Evolutionary conservation across 1,140 invertebrate species (phyloP).

Genomic region (Lysiphlebus fabarum): DNA sequence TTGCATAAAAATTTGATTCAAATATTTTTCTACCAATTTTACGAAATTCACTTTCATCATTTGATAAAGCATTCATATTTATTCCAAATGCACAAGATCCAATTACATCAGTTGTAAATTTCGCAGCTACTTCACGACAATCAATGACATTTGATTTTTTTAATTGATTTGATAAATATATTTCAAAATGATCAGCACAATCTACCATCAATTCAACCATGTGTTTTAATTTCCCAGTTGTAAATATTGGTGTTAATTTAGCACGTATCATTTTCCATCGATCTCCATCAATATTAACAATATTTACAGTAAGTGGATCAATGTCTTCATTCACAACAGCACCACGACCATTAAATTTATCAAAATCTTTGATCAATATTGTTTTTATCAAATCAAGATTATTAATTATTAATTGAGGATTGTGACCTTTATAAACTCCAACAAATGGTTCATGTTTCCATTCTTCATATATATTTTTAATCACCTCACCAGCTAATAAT

Average conservation of each 20-base stretch:
- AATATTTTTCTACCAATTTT: constrained; percentile 41
- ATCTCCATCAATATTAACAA: constrained; percentile 23
- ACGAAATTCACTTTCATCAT: constrained; percentile 51
- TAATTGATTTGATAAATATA: not conserved
- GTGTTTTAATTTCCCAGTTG: constrained; percentile 3
- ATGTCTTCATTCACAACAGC: constrained; percentile 49
- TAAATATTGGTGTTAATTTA: constrained; percentile 2
- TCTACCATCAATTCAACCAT: constrained; percentile 31
- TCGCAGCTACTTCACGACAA: constrained; percentile 49
- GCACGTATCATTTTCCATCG: constrained; percentile 26
- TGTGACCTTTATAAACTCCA: constrained; percentile 40
- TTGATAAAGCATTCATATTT: constrained; percentile 50
- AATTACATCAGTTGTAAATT: constrained; percentile 57
- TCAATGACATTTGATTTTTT: constrained; percentile 43
- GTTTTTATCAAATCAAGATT: constrained; percentile 62
- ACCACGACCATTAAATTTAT: constrained; percentile 54
- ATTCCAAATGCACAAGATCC: constrained; percentile 57
- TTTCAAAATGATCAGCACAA: constrained; percentile 46
- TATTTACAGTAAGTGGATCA: constrained; percentile 46
- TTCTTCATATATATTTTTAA: constrained; percentile 27
- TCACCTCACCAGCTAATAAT: constrained; percentile 20
- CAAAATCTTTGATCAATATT: constrained; percentile 61
- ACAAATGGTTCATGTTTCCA: constrained; percentile 28
- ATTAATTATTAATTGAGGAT: constrained; percentile 53
- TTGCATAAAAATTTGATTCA: not conserved